Conservation (phyloP, 2,113 vertebrate genomes). For the Eulemur macaco region DNA sequence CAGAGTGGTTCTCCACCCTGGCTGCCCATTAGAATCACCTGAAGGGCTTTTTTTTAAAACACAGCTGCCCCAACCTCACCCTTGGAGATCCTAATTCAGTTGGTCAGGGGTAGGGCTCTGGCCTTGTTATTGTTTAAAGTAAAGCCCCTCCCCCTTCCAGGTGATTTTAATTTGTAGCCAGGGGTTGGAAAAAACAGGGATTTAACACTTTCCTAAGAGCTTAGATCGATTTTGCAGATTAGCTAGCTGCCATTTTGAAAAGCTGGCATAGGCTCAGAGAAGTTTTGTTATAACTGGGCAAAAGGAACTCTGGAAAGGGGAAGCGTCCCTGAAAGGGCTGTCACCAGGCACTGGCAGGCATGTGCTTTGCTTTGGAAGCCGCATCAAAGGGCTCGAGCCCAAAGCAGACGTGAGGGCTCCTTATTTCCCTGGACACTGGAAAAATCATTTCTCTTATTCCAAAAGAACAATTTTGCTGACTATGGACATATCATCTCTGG, state of each 20-base stretch:
- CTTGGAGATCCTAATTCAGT: not conserved
- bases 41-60: not conserved
- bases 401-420: not conserved
- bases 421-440: not conserved
- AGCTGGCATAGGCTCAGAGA: not conserved
- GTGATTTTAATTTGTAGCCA: slow-evolving; percentile 24
- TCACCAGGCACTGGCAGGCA: not conserved
- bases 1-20: not conserved
- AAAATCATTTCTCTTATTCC: not conserved
- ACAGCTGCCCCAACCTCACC: not conserved
- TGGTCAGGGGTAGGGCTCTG: not conserved
- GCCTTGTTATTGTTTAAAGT: not conserved
- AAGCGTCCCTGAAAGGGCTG: not conserved
- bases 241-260: slow-evolving; percentile 15
- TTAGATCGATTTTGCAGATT: not conserved
- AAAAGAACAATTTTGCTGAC: slow-evolving; percentile 28
- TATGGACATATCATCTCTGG: not conserved
- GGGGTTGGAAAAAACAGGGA: not conserved
- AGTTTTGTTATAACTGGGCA: not conserved
- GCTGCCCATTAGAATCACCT: not conserved
- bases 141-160: not conserved
- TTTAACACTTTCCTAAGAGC: not conserved
- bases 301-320: slow-evolving; percentile 28
- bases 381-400: not conserved
- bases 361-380: not conserved